Evolutionary conservation across 92 coral and sea anemone species (phyloP), one percentile per base, ranked within the genome.

Genomic region (Porites cylindrica): DNA sequence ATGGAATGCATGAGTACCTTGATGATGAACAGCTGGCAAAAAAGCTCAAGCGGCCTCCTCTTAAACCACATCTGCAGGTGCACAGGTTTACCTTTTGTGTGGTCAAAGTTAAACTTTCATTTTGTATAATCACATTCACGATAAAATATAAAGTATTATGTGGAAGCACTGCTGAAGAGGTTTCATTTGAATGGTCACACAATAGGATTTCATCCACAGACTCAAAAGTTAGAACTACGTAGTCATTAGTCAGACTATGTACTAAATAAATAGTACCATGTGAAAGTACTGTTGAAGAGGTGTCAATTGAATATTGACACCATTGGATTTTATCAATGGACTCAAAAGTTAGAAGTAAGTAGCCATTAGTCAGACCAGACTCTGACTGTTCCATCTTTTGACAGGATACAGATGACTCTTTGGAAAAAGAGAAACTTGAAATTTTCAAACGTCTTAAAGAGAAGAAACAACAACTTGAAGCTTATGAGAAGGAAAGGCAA

Each of bases 1-100:
- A 97, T 90, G 98, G 99, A 65, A 92, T 97, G 80, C 95, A 95
- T 69, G 97, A 93, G 72, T 95, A 88, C 66, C 91, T 95, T 79
- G 98, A 97, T 6, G 98, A 96, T 66, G 99, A 94, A 20, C 88
- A 82, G 70, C 82, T 72, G 29, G 67, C 86, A 32, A 95, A 95
- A 88, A 95, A 90, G 83, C 85, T 84, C 71, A 95, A 90, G 78
- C 82, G 89, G 66, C 89, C 87, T 18, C 93, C 94, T 11, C 72
- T 92, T 16, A 76, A 76, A 77, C 68, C 82, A 8, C 29, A 54
- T 0, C 8, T 76, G 20, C 87, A 83, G 87, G 80, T 83, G 53
- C 18, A 10, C 26, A 7, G 9, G 13, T 8, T 1, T 23, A 38
- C 16, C 18, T 2, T 5, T 12, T 1, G 38, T 67, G 19, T 18